phyloP scores from a whole-genome alignment of 2,797 vertebrate species.

The Tangara arthus region DNA sequence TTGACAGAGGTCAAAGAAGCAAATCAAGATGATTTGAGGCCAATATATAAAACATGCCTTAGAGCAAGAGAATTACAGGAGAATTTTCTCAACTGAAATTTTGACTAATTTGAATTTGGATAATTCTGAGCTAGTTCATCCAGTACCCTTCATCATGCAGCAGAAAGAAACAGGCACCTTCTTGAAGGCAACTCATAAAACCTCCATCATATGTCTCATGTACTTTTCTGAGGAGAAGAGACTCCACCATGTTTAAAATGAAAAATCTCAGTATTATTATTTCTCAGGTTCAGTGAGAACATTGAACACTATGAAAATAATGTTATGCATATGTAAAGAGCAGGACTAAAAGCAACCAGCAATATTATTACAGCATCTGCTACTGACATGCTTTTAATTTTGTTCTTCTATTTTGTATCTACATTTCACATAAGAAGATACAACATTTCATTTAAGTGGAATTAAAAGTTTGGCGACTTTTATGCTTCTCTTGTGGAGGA shows the following conservation, averaged over 20 bases:
- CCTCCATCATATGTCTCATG: neutral
- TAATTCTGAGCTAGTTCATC: neutral
- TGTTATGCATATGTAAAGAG: neutral
- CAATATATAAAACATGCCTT: neutral
- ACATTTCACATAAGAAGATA: conserved; percentile 10
- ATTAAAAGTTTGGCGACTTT: conserved; percentile 57
- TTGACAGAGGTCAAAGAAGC: neutral
- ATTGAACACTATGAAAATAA: neutral
- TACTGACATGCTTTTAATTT: neutral
- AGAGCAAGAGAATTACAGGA: neutral
- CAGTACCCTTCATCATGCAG: neutral
- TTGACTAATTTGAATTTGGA: neutral
- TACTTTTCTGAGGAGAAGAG: neutral
- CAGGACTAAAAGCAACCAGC: neutral
- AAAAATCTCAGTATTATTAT: neutral
- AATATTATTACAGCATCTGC: neutral
- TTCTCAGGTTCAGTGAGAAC: neutral
- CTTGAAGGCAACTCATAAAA: neutral
- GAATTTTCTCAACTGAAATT: neutral
- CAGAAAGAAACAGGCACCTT: neutral
- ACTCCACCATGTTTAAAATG: neutral
- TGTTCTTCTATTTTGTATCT: conserved; percentile 39
- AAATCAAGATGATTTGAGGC: conserved; percentile 1
- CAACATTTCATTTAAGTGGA: conserved; percentile 42
- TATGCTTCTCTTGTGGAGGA: conserved; percentile 19